Base-by-base conservation (phyloP, 2,797 vertebrate species). In the Labeo calbasu region DNA sequence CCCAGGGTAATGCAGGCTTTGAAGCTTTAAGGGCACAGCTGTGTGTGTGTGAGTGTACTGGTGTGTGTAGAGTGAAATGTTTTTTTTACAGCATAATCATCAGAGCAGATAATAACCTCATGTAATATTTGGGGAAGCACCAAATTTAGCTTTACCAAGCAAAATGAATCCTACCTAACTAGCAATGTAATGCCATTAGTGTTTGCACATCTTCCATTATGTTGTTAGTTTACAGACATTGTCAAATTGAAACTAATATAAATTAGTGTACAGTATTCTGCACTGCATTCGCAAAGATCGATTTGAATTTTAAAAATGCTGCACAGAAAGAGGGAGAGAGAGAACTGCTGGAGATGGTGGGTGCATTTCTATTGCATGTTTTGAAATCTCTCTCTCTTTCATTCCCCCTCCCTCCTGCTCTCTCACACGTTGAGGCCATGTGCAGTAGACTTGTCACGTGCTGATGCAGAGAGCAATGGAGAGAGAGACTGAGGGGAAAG, bases 401-500 rank as follows among this genome's bases (percentile, higher is more conserved):
- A 2, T 48, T 80, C 65, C 57, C 84, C 85, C 87, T 82, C 85
- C 81, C 72, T 48, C 84, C 63, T 86, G 28, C 81, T 86, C 85
- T 69, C 93, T 94, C 94, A 95, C 94, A 95, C 93, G 93, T 92
- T 90, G 90, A 66, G 93, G 93, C 93, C 94, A 95, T 95, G 95
- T 95, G 95, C 94, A 81, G 93, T 87, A 84, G 83, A 89, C 91
- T 77, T 85, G 89, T 95, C 95, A 95, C 95, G 94, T 95, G 95
- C 94, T 76, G 90, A 90, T 94, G 95, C 94, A 93, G 94, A 93
- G 89, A 92, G 92, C 91, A 91, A 85, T 81, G 57, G 88, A 88
- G 86, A 81, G 86, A 84, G 85, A 88, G 88, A 85, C 13, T 69
- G 77, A 81, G 46, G 36, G 40, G 59, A 79, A 80, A 89, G 85